Evolutionary conservation across 2,888 invertebrate species (phyloP), one percentile per base, ranked within the genome.

Genomic region (Agrochola macilenta): DNA sequence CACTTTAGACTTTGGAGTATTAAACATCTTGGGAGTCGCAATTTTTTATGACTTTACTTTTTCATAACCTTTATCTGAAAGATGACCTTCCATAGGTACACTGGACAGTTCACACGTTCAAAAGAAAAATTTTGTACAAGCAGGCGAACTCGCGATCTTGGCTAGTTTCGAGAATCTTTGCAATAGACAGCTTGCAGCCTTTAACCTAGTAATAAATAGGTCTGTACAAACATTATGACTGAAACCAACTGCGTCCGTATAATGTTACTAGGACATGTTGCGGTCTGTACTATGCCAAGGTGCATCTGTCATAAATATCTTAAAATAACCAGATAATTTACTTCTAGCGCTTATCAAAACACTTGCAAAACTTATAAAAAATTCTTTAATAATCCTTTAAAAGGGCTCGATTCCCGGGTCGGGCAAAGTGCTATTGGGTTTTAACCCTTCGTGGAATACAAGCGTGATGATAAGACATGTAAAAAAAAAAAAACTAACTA

Each of bases 231-330:
- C 79, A 74, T 78, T 77, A 72, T 76, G 81, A 87, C 70, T 87
- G 69, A 85, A 84, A 85, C 85, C 87, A 82, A 81, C 86, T 74
- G 78, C 78, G 83, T 81, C 73, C 84, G 87, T 93, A 87, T 95
- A 86, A 89, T 81, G 87, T 94, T 94, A 93, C 95, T 93, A 91
- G 93, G 92, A 86, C 94, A 91, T 82, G 80, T 83, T 93, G 95
- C 89, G 95, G 95, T 94, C 90, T 89, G 81, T 77, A 89, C 74
- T 88, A 79, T 91, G 92, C 93, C 94, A 95, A 94, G 95, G 95
- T 92, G 91, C 60, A 82, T 78, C 39, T 61, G 52, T 71, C 70
- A 66, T 70, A 76, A 58, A 64, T 65, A 60, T 70, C 64, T 68
- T 63, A 49, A 17, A 69, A 69, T 39, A 57, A 14, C 39, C 11